Evolutionary conservation across 2,797 vertebrate species (phyloP), one percentile per base, ranked within the genome.

Genomic region (Zenarchopterus dispar): DNA sequence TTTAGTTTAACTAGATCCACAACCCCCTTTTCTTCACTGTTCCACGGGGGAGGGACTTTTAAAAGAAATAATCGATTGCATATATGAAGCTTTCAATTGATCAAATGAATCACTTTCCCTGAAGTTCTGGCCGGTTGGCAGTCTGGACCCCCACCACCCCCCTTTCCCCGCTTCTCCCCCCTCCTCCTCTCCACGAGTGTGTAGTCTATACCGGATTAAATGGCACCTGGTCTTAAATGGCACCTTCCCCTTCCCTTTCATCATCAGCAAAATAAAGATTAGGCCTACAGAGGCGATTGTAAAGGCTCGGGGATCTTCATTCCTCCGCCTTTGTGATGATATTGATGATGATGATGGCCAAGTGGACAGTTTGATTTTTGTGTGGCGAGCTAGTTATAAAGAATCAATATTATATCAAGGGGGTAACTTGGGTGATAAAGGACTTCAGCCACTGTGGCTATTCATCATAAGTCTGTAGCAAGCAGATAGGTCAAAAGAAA

Each of bases 381-480:
- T 96, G 95, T 94, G 96, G 92, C 93, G 95, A 96, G 95, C 95
- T 97, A 96, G 96, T 97, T 98, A 97, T 97, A 97, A 98, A 97
- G 96, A 97, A 98, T 98, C 97, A 96, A 98, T 99, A 97, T 96
- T 98, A 97, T 97, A 98, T 98, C 97, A 98, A 97, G 97, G 94
- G 87, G 96, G 94, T 94, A 98, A 96, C 95, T 97, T 97, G 96
- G 92, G 94, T 99, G 97, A 99, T 99, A 98, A 98, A 98, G 95
- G 97, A 97, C 96, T 98, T 95, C 94, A 95, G 96, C 95, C 95
- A 95, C 94, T 94, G 93, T 77, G 80, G 96, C 97, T 97, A 98
- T 99, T 99, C 97, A 98, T 98, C 97, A 98, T 99, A 98, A 98
- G 97, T 97, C 96, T 99, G 97, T 97, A 97, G 95, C 95, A 95